Base-by-base conservation (phyloP, 2,888 invertebrate species). In the Tachina grossa region DNA sequence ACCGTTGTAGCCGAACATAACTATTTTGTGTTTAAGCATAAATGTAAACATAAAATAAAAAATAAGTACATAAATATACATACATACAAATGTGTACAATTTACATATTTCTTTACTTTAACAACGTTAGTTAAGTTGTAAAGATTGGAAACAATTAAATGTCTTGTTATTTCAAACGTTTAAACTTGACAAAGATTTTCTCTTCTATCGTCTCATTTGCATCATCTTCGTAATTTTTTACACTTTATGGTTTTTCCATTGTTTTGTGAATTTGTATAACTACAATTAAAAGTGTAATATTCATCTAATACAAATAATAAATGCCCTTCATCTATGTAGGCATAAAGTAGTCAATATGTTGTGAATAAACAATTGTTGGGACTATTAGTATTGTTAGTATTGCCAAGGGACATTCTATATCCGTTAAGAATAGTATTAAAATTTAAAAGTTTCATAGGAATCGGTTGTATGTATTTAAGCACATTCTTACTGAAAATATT, bases 131-230 rank as follows among this genome's bases (percentile, higher is more conserved):
- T 63, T 14, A 45, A 31, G 16, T 79, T 75, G 79, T 79, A 69
- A 78, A 84, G 63, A 68, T 68, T 45, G 45, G 49, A 72, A 74
- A 57, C 53, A 80, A 69, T 72, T 83, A 59, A 72, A 77, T 59
- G 77, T 83, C 59, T 66, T 49, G 61, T 74, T 78, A 66, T 72
- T 83, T 83, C 22, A 78, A 74, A 83, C 55, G 53, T 6, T 43
- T 13, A 31, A 49, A 75, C 16, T 77, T 71, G 49, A 11, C 22
- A 45, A 31, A 19, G 51, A 43, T 55, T 47, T 59, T 19, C 13
- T 10, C 59, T 59, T 47, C 39, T 59, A 1, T 49, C 22, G 13
- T 57, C 49, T 3, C 16, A 3, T 49, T 55, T 57, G 61, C 4
- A 11, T 55, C 43, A 31, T 45, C 19, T 53, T 45, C 8, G 39